Evolutionary conservation across 2,888 invertebrate genomes (phyloP), one percentile per base, ranked within the genome.

Genomic region (Sinhomidia bicolor): DNA sequence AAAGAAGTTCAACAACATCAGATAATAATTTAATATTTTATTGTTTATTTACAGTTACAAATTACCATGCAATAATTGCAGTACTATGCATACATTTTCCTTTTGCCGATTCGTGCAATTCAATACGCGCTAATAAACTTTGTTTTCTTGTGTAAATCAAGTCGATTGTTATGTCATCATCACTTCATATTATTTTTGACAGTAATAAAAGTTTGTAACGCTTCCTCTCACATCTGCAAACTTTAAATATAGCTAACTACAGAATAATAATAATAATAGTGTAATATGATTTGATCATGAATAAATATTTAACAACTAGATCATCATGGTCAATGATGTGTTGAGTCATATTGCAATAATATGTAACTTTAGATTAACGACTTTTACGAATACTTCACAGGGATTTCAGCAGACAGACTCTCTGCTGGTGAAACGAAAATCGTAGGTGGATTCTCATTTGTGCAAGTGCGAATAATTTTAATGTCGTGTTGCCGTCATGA

Each of bases 11-110:
- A 79, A 26, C 41, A 60, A 60, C 79, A 79, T 60, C 29, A 47
- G 0, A 71, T 54, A 76, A 74, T 65, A n/a, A 9, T 12, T n/a
- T 32, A 65, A 23, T 47, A 51, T 32, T 44, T 57, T 57, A 36
- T 79, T 60, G 32, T 60, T 79, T 79, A 60, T 60, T 79, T 79
- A 79, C 60, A 60, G 47, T 26, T 36, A 78, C 78, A 57, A 79
- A 57, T 60, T 60, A 79, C 23, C 79, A 60, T 79, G 79, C 36
- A 60, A 17, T 79, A 79, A 79, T 79, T 79, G 36, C 29, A 1
- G 7, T 76, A 29, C 76, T 51, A 51, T 74, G 47, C 41, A 20
- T 74, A 20, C 29, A 14, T 68, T 68, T 76, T 51, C 20, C 20
- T 51, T 74, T 47, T 76, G 76, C 76, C 51, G 47, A 76, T 1